Conservation (phyloP, 2,113 vertebrate genomes). For the Sapajus apella region DNA sequence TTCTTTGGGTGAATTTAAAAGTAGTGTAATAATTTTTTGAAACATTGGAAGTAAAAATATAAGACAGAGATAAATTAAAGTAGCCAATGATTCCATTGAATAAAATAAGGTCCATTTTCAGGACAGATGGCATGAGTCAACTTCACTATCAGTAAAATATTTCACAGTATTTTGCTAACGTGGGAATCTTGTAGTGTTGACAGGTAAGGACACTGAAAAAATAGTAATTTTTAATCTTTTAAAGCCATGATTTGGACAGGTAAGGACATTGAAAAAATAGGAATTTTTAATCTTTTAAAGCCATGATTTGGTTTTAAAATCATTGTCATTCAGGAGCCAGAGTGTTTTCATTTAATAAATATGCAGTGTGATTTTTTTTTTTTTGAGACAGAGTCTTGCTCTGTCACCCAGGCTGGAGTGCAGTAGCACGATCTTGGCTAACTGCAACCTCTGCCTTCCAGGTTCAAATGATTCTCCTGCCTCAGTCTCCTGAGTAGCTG, state of each 20-base stretch:
- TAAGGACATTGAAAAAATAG: neutral
- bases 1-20: constrained; percentile 24
- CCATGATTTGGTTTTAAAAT: constrained; percentile 42
- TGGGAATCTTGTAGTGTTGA: constrained; percentile 17
- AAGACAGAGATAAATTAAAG: constrained; percentile 42
- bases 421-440: no score
- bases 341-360: constrained; percentile 47
- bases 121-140: neutral
- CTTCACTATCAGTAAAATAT: neutral
- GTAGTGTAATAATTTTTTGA: neutral
- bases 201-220: constrained; percentile 14
- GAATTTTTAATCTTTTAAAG: constrained; percentile 23
- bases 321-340: constrained; percentile 3
- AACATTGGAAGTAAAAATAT: neutral
- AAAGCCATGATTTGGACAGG: constrained; percentile 42
- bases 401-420: no score
- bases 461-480: no score
- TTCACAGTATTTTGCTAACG: constrained; percentile 31
- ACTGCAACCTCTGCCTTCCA: no score
- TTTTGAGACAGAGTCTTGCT: no score
- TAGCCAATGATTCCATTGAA: neutral
- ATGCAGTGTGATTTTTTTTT: neutral
- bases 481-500: no score
- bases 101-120: neutral
- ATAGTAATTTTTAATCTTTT: neutral